Conservation (phyloP, 2,888 invertebrate genomes). For the Noctua pronuba region DNA sequence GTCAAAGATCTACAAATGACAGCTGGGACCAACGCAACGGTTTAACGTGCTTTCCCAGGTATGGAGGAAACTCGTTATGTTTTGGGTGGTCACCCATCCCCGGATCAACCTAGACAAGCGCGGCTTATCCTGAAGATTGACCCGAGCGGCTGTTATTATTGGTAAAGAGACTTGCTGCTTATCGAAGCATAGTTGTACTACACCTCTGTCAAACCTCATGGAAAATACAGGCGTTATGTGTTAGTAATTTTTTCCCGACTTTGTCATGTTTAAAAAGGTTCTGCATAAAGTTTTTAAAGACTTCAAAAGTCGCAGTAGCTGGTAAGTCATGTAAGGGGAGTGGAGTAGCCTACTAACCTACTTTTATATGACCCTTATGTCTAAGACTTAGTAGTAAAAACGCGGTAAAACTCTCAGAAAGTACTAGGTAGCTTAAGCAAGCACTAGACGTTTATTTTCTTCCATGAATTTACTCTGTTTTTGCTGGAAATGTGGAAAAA, state of each 20-base stretch:
- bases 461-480: background rate
- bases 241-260: background rate
- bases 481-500: background rate
- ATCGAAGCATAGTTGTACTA: background rate
- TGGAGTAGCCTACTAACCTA: conserved; percentile 35
- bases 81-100: too few relatives aligned
- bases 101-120: too few relatives aligned
- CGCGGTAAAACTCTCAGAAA: conserved; percentile 9
- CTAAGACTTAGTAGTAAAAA: background rate
- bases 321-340: background rate
- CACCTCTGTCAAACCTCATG: background rate
- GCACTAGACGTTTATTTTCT: background rate
- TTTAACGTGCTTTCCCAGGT: too few relatives aligned
- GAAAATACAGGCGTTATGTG: background rate
- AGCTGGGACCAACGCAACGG: too few relatives aligned
- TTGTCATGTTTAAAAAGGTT: background rate
- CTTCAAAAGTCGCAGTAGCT: too few relatives aligned
- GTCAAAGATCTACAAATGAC: too few relatives aligned
- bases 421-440: background rate
- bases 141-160: too few relatives aligned
- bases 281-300: background rate
- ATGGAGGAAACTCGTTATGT: too few relatives aligned
- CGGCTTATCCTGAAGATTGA: too few relatives aligned
- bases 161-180: too few relatives aligned
- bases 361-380: conserved; percentile 8